Percentiles rank a stretch among this genome's conserved stretches.
Conservation (phyloP, 2,113 vertebrate genomes). For the Cephalopholis sonnerati region DNA sequence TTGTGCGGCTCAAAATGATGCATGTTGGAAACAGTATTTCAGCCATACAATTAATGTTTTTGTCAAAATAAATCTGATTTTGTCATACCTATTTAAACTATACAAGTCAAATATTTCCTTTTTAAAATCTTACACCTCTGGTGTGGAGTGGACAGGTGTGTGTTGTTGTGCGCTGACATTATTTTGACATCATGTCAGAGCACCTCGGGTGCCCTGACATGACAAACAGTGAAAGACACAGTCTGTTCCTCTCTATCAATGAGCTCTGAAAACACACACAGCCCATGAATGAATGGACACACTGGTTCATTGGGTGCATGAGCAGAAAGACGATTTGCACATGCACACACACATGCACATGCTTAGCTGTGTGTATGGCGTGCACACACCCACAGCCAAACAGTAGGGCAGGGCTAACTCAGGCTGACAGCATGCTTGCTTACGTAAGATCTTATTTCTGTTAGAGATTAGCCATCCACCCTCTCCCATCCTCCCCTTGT, state of each 20-base stretch:
- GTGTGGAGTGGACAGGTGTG: not conserved
- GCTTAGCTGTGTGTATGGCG: slow-evolving; percentile 29
- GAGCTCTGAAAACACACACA: slow-evolving; percentile 11
- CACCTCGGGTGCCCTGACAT: slow-evolving; percentile 28
- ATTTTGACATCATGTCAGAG: slow-evolving; percentile 26
- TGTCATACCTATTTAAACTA: not conserved
- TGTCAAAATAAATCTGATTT: not conserved
- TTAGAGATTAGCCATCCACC: slow-evolving; percentile 79
- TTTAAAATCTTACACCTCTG: not conserved
- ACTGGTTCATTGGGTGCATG: slow-evolving; percentile 48
- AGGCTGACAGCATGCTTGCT: slow-evolving; percentile 74
- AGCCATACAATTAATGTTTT: not conserved
- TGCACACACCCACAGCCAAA: slow-evolving; percentile 51
- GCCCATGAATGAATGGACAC: slow-evolving; percentile 58
- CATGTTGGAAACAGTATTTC: not conserved
- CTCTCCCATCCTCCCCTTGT: slow-evolving; percentile 43
- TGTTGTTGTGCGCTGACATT: slow-evolving; percentile 22
- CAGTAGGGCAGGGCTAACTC: slow-evolving; percentile 65
- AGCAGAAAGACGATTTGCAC: slow-evolving; percentile 40
- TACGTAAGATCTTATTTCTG: slow-evolving; percentile 84
- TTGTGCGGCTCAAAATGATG: not conserved
- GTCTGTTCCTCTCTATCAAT: slow-evolving; percentile 18
- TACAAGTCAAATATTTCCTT: not conserved
- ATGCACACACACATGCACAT: slow-evolving; percentile 24
- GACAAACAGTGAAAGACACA: not conserved